Conservation (phyloP, 2,113 vertebrate genomes). For the Pipa parva region DNA sequence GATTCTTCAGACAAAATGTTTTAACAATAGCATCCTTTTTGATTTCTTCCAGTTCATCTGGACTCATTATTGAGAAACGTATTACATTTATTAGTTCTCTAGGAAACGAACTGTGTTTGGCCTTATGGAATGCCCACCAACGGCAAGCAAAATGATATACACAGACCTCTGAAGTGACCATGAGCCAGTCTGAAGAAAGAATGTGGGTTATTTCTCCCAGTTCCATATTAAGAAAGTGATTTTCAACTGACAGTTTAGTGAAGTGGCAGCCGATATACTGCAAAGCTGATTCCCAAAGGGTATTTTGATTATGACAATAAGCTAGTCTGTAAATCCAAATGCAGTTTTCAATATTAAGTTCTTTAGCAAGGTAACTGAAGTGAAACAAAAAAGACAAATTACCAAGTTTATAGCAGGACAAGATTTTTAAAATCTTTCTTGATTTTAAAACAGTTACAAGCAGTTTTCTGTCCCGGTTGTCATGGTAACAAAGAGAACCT, state of each 20-base stretch:
- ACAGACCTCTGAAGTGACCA: slow-evolving; percentile 69
- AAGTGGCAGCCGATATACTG: slow-evolving; percentile 71
- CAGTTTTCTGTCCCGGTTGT: no score
- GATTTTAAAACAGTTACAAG: no score
- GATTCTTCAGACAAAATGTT: not conserved
- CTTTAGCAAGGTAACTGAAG: slow-evolving; percentile 70
- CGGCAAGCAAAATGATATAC: slow-evolving; percentile 70
- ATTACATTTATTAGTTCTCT: slow-evolving; percentile 64
- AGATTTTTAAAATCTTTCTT: no score
- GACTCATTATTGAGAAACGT: slow-evolving; percentile 66
- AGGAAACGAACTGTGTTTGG: slow-evolving; percentile 66
- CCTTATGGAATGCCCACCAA: slow-evolving; percentile 69
- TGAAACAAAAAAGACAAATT: not conserved
- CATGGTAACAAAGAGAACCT: no score
- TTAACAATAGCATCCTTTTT: slow-evolving; percentile 43
- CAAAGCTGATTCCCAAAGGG: slow-evolving; percentile 67
- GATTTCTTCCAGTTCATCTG: slow-evolving; percentile 56
- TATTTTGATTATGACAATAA: slow-evolving; percentile 73
- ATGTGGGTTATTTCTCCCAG: slow-evolving; percentile 70
- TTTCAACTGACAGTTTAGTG: slow-evolving; percentile 65
- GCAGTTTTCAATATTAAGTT: slow-evolving; percentile 72
- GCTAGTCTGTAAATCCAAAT: slow-evolving; percentile 76
- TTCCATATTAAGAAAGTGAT: slow-evolving; percentile 71
- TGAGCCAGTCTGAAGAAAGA: slow-evolving; percentile 69
- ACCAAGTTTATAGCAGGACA: not conserved